Conservation (phyloP, 2,113 vertebrate genomes). For the Macquaria australasica region DNA sequence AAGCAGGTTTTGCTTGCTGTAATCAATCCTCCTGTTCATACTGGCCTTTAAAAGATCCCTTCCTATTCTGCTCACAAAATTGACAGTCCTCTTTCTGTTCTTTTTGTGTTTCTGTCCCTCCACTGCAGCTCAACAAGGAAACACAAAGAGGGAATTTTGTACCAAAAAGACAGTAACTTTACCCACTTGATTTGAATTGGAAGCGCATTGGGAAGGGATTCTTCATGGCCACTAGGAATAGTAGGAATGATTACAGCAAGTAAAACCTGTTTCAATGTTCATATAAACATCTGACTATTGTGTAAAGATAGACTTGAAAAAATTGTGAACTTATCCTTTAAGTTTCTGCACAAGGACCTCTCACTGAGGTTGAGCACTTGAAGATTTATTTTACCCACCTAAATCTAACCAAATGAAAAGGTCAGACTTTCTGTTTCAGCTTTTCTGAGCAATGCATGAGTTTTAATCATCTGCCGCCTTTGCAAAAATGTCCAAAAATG, state of each 20-base stretch:
- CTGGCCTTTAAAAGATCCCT: neutral
- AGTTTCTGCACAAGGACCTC: slow-evolving; percentile 46
- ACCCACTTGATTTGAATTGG: neutral
- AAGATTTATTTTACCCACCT: slow-evolving; percentile 13
- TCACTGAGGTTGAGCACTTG: slow-evolving; percentile 12
- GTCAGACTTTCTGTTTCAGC: slow-evolving; percentile 4
- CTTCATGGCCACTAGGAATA: neutral
- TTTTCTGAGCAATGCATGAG: slow-evolving; percentile 51
- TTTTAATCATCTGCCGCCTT: slow-evolving; percentile 43
- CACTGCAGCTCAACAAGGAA: neutral
- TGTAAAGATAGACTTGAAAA: neutral
- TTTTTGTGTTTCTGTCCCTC: neutral
- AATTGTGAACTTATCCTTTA: slow-evolving; percentile 21
- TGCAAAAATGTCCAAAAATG: slow-evolving; percentile 31
- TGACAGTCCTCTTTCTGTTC: neutral
- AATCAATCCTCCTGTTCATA: slow-evolving; percentile 1
- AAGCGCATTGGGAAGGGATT: neutral
- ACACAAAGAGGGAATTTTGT: neutral
- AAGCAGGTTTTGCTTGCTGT: slow-evolving; percentile 1
- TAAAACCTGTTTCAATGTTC: neutral
- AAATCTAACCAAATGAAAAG: slow-evolving; percentile 26
- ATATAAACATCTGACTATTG: neutral
- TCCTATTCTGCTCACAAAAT: neutral
- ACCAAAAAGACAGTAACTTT: neutral
- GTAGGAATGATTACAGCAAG: slow-evolving; percentile 4